phyloP scores from a whole-genome alignment of 1,140 invertebrate species.

The Wiebesia pumilae region DNA sequence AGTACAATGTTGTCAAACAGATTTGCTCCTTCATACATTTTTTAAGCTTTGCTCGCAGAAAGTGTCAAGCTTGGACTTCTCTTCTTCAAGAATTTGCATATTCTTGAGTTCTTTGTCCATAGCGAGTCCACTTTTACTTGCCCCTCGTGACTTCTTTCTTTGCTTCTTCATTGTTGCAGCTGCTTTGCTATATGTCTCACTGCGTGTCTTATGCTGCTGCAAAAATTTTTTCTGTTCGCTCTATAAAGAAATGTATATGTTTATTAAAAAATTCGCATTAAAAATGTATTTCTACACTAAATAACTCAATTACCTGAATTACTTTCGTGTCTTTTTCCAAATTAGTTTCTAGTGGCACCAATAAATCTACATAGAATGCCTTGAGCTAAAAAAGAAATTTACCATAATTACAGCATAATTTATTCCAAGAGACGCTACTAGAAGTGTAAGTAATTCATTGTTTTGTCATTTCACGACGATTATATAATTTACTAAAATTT shows the following conservation, averaged over 20 bases:
- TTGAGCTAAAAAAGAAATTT: slow-evolving; percentile 81
- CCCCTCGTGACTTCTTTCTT: slow-evolving; percentile 87
- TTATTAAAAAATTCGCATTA: background rate
- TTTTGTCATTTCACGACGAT: background rate
- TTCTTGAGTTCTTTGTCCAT: slow-evolving; percentile 94
- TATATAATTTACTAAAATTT: background rate
- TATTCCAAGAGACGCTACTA: background rate
- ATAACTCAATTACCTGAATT: slow-evolving; percentile 82
- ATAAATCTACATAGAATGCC: slow-evolving; percentile 93
- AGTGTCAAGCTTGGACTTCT: slow-evolving; percentile 91
- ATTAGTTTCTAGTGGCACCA: slow-evolving; percentile 93
- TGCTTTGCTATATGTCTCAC: slow-evolving; percentile 92
- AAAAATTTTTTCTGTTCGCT: slow-evolving; percentile 93
- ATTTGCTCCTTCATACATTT: slow-evolving; percentile 80
- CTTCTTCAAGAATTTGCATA: slow-evolving; percentile 92
- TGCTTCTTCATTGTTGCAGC: slow-evolving; percentile 92
- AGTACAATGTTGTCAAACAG: no score
- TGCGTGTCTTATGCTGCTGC: slow-evolving; percentile 90
- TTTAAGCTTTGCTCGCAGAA: slow-evolving; percentile 94
- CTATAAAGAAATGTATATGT: slow-evolving; percentile 72
- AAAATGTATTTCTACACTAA: background rate
- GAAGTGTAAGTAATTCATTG: background rate
- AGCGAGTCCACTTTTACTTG: slow-evolving; percentile 84
- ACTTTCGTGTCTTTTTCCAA: slow-evolving; percentile 95
- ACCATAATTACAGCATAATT: background rate